Conservation (phyloP, 2,113 vertebrate species). For the Cyprinodon variegatus region DNA sequence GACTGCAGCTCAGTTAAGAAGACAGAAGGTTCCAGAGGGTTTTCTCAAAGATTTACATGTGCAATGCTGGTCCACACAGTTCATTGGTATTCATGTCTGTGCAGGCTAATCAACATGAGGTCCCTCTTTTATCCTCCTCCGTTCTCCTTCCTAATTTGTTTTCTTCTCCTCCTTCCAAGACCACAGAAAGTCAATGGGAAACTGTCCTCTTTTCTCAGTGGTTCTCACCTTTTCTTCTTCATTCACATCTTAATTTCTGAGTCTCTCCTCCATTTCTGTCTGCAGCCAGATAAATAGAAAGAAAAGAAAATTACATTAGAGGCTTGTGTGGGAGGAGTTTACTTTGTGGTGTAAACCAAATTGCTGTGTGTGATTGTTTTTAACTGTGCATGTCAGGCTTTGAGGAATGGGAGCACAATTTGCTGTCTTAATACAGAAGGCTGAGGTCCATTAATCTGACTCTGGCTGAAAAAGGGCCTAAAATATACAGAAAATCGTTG, state of each 20-base stretch:
- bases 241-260: constrained; percentile 10
- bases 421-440: constrained; percentile 51
- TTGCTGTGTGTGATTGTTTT: background rate
- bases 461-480: constrained; percentile 17
- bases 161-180: constrained; percentile 14
- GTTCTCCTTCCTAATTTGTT: constrained; percentile 33
- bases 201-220: background rate
- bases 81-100: constrained; percentile 53
- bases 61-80: constrained; percentile 24
- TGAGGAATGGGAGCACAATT: constrained; percentile 57
- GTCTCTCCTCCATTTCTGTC: background rate
- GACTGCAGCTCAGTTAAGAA: constrained; percentile 21
- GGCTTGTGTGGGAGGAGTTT: constrained; percentile 42
- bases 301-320: constrained; percentile 49
- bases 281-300: constrained; percentile 26
- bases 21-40: constrained; percentile 25
- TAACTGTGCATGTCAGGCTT: constrained; percentile 19
- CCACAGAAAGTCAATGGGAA: constrained; percentile 11
- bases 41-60: constrained; percentile 28
- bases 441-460: constrained; percentile 60
- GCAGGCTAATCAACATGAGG: constrained; percentile 44
- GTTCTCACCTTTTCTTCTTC: background rate
- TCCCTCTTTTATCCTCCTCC: constrained; percentile 42
- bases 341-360: background rate
- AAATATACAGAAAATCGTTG: constrained; percentile 8